Evolutionary conservation across 1,140 invertebrate genomes (phyloP), one percentile per base, ranked within the genome.

Genomic region (Diplogasteroides magnus): DNA sequence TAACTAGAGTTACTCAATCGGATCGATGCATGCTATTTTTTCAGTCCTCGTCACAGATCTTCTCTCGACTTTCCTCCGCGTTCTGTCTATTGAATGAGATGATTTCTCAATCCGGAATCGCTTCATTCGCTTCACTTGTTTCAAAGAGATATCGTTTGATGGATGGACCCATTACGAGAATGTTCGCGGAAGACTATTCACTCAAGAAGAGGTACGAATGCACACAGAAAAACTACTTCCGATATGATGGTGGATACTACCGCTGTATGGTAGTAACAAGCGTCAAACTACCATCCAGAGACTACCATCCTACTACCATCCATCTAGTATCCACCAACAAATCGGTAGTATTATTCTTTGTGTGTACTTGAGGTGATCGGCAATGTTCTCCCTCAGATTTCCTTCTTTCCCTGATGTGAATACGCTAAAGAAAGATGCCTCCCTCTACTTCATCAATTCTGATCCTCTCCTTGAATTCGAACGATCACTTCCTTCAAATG

Each of bases 131-230:
- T 27, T 58, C 61, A 11, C 23, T 76, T 15, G 68, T 75, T 15
- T 76, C 74, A 0, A 28, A 67, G 32, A 27, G 78, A 31, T 75
- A 74, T 68, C 67, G 69, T 6, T 59, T 23, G 28, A 32, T 81
- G 64, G 79, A 81, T 61, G 80, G 61, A 27, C 79, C 81, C 15
- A 81, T 83, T 48, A 74, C 71, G 0, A 67, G 69, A 25, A 67
- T 81, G 31, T 81, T 83, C 62, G 26, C 58, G 25, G 68, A 68
- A n/a, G 79, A 81, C 64, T 81, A 83, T 31, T 78, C 82, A 58
- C 77, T 81, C 59, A 73, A 75, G 26, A 80, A 79, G 23, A 77
- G 74, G 66, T 81, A 19, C 6, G 6, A 48, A 48, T 48, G n/a
- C n/a, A n/a, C n/a, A n/a, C n/a, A n/a, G n/a, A n/a, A n/a, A n/a